phyloP scores from a whole-genome alignment of 2,797 vertebrate genomes.

The Lepus oiostolus region DNA sequence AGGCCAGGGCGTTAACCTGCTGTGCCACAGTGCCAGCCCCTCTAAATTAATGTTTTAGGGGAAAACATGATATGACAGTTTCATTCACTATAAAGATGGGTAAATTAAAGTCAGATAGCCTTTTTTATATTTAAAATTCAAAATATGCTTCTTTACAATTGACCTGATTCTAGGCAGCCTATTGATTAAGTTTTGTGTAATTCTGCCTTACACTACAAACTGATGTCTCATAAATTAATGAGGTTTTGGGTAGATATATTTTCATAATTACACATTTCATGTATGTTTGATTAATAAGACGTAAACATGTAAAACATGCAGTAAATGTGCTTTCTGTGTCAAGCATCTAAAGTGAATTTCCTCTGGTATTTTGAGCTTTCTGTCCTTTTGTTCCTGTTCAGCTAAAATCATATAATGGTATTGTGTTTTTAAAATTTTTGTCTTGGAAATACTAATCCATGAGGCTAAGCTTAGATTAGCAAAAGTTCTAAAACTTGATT shows the following conservation, averaged over 20 bases:
- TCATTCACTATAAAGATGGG: background rate
- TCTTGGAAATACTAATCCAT: slow-evolving; percentile 13
- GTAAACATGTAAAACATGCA: background rate
- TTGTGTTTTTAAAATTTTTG: slow-evolving; percentile 47
- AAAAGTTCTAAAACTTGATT: slow-evolving; percentile 41
- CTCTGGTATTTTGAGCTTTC: slow-evolving; percentile 2
- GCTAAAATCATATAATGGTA: slow-evolving; percentile 42
- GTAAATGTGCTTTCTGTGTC: background rate
- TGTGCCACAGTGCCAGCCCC: no score
- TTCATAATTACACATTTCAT: background rate
- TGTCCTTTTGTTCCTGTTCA: background rate
- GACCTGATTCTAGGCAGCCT: background rate
- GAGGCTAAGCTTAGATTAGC: background rate
- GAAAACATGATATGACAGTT: background rate
- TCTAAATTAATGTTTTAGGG: slow-evolving; percentile 5
- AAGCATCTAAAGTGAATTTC: slow-evolving; percentile 26
- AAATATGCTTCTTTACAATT: background rate
- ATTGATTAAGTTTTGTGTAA: background rate
- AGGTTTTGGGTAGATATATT: slow-evolving; percentile 19
- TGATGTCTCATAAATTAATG: background rate
- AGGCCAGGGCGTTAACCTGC: no score
- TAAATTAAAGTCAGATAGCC: slow-evolving; percentile 56
- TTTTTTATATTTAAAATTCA: slow-evolving; percentile 41
- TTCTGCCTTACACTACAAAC: background rate
- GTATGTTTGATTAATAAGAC: slow-evolving; percentile 33